These are phyloP conservation scores for Brachionus paranguensis DNA, from an alignment of 1,140 invertebrate species.

Conservation along the genomic window DNA sequence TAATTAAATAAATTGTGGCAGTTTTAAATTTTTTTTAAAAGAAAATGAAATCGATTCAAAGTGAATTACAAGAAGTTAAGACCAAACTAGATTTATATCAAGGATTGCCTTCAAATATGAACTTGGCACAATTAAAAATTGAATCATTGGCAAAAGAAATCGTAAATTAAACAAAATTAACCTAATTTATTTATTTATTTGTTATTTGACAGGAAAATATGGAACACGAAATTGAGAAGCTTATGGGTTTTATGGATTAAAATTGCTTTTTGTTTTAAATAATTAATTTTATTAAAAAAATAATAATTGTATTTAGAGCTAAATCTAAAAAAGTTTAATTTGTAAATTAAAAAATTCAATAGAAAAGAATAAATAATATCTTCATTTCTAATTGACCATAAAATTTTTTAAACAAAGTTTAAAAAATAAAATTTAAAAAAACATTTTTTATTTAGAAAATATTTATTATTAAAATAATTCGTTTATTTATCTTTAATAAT, in stretches of 20 bases:
- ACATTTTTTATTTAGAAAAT: no score
- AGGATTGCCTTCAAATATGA: slow-evolving; percentile 6
- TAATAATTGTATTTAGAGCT: no score
- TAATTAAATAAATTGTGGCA: neutral
- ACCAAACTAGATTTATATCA: neutral
- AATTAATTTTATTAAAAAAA: no score
- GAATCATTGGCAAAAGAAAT: neutral
- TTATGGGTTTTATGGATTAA: slow-evolving; percentile 20
- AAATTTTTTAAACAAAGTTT: no score
- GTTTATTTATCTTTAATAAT: no score
- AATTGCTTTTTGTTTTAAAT: neutral
- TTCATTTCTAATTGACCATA: no score
- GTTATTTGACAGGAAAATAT: neutral
- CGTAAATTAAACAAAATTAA: neutral
- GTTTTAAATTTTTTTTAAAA: neutral
- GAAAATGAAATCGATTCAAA: slow-evolving; percentile 18
- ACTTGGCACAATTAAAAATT: slow-evolving; percentile 16
- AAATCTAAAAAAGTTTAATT: neutral
- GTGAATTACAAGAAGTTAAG: neutral
- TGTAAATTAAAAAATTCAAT: neutral
- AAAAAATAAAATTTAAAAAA: no score
- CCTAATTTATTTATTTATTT: neutral
- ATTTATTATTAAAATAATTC: no score
- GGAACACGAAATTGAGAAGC: neutral
- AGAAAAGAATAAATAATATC: no score